phyloP scores from a whole-genome alignment of 2,113 vertebrate genomes.

The Mormyrus iriodes region DNA sequence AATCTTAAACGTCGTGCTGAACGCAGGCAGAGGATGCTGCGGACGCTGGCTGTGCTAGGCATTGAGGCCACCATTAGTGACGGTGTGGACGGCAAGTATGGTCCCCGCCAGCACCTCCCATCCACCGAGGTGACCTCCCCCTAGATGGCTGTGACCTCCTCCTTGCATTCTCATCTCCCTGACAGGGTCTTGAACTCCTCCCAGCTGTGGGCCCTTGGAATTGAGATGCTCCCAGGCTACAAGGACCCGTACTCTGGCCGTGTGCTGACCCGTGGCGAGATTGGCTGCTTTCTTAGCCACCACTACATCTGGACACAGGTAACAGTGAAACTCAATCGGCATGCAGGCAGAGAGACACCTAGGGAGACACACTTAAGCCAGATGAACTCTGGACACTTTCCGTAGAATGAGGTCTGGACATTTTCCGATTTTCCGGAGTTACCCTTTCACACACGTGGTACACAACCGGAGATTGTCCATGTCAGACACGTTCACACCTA shows the following conservation, averaged over 20 bases:
- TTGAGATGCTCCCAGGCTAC: conserved; percentile 78
- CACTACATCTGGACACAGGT: conserved; percentile 83
- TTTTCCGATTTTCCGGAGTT: not conserved
- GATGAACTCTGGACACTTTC: not conserved
- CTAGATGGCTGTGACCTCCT: not conserved
- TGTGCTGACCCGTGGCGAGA: conserved; percentile 76
- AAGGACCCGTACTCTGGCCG: conserved; percentile 76
- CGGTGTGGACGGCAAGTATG: conserved; percentile 83
- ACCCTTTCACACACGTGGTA: not conserved
- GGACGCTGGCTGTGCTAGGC: conserved; percentile 67
- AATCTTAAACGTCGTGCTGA: conserved; percentile 77
- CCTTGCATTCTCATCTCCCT: rapidly evolving
- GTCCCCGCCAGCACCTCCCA: not conserved
- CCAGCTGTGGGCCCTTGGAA: conserved; percentile 70
- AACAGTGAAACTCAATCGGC: not conserved
- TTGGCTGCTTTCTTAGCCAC: conserved; percentile 84
- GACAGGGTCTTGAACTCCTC: conserved; percentile 70
- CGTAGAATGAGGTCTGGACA: not conserved
- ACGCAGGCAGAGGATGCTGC: conserved; percentile 73
- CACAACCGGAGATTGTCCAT: not conserved
- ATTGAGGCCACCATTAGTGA: conserved; percentile 71
- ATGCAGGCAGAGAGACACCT: not conserved
- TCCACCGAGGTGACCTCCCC: not conserved
- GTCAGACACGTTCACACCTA: not conserved
- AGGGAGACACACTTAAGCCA: not conserved